A percentile compares a stretch with the other conserved stretches of the same genome.
These are phyloP conservation scores for Champsocephalus esox DNA, from an alignment of 2,797 vertebrate genomes.

Conservation along the genomic window DNA sequence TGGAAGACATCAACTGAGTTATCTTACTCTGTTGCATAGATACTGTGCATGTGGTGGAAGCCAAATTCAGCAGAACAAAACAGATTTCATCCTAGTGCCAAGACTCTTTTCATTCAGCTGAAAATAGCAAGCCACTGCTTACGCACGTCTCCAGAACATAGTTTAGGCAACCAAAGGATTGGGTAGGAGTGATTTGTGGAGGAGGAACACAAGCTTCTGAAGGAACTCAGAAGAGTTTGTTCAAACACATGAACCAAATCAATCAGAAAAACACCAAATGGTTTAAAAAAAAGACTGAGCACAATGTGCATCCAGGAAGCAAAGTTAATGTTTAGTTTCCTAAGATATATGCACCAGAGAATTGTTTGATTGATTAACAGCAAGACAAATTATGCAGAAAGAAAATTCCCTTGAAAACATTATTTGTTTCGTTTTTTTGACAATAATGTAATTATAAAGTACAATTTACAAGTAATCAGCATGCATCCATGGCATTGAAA, in stretches of 20 bases:
- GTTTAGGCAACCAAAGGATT: slow-evolving; percentile 75
- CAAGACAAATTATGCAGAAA: slow-evolving; percentile 18
- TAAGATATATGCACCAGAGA: slow-evolving; percentile 22
- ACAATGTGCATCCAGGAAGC: slow-evolving; percentile 25
- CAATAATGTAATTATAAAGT: neutral
- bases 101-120: slow-evolving; percentile 81
- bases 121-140: slow-evolving; percentile 85
- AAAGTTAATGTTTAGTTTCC: slow-evolving; percentile 34
- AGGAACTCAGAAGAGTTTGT: slow-evolving; percentile 53
- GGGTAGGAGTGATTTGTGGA: slow-evolving; percentile 76
- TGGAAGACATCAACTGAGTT: slow-evolving; percentile 28
- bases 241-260: slow-evolving; percentile 57
- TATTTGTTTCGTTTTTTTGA: slow-evolving; percentile 5
- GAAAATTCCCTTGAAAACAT: neutral
- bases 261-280: slow-evolving; percentile 54
- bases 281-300: slow-evolving; percentile 7
- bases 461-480: neutral
- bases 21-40: slow-evolving; percentile 50
- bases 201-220: slow-evolving; percentile 70
- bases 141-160: slow-evolving; percentile 82
- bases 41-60: slow-evolving; percentile 54
- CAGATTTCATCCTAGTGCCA: slow-evolving; percentile 80
- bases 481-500: slow-evolving; percentile 16
- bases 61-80: slow-evolving; percentile 74
- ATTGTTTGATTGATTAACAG: neutral